Conservation (phyloP, 1,140 invertebrate genomes). For the Pachyrhynchus sulphureomaculatus region DNA sequence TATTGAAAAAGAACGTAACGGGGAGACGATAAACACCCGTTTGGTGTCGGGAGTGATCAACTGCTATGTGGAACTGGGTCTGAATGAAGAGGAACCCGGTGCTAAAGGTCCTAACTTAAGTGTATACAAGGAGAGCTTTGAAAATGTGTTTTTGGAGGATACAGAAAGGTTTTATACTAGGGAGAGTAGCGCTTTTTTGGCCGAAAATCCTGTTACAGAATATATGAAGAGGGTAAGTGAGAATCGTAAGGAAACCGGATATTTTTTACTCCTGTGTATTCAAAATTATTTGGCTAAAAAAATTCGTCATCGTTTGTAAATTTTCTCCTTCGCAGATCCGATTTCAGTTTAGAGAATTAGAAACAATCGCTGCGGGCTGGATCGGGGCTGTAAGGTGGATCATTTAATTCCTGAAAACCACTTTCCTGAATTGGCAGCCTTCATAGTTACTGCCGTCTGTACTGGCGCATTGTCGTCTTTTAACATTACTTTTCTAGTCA, state of each 20-base stretch:
- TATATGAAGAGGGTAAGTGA: constrained; percentile 92
- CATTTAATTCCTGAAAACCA: too few species aligned
- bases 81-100: constrained; percentile 90
- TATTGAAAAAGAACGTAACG: constrained; percentile 94
- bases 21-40: constrained; percentile 94
- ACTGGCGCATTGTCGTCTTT: too few species aligned
- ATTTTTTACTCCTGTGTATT: not conserved
- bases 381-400: too few species aligned
- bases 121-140: constrained; percentile 96
- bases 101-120: constrained; percentile 80
- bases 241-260: not conserved
- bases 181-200: constrained; percentile 93
- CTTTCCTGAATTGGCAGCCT: too few species aligned
- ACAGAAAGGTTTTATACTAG: constrained; percentile 93
- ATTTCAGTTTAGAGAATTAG: too few species aligned
- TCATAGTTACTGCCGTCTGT: too few species aligned
- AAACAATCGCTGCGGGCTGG: too few species aligned
- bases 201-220: constrained; percentile 95
- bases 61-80: constrained; percentile 78
- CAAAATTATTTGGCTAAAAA: too few species aligned
- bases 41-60: constrained; percentile 91
- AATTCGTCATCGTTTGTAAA: too few species aligned
- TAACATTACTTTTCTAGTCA: too few species aligned
- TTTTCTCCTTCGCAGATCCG: too few species aligned
- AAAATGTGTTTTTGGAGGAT: constrained; percentile 91